Evolutionary conservation across 2,888 invertebrate genomes (phyloP), one percentile per base, ranked within the genome.

Genomic region (Torymus texanus): DNA sequence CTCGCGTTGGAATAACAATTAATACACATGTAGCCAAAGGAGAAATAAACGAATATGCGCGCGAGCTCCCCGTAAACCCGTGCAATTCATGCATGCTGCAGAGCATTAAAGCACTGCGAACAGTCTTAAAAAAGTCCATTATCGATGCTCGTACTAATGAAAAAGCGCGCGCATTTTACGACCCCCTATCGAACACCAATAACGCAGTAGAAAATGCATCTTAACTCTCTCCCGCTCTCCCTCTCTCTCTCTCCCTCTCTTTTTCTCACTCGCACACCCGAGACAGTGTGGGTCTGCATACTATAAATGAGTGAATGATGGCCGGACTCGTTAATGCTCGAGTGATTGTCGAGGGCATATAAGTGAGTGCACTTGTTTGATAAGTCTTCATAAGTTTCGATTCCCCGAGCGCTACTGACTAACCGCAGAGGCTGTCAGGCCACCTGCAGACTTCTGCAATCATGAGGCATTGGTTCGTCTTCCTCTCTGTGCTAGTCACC

Each of bases 111-210:
- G 24, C 24, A 24, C 24, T 3, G 24, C 24, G 24, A 24, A 24
- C 24, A 53, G 24, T 72, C 53, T 72, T 55, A 72, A 62, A 72
- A 71, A 71, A 61, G 53, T 62, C 62, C 62, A 72, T 72, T 72
- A 72, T 62, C 62, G 53, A 72, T 53, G 62, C 24, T 24, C 24
- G 62, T 5, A 53, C 29, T 62, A 62, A 72, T 72, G 24, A 55
- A 72, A 72, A 61, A n/a, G 53, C 12, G 2, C 24, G 24, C 24
- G 24, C 24, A 2, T 24, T 41, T 63, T 63, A 41, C 41, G 24
- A 24, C 24, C 24, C 24, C 24, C 24, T 24, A 24, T 24, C 24
- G 24, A 24, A 24, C 24, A 24, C 24, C 24, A 24, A 24, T 24
- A 24, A 24, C 24, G 24, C 24, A 24, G 24, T 2, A 24, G 24